A percentile compares a stretch with the other conserved stretches of the same genome.
phyloP scores from a whole-genome alignment of 2,888 invertebrate genomes.

The Melanostoma mellinum region DNA sequence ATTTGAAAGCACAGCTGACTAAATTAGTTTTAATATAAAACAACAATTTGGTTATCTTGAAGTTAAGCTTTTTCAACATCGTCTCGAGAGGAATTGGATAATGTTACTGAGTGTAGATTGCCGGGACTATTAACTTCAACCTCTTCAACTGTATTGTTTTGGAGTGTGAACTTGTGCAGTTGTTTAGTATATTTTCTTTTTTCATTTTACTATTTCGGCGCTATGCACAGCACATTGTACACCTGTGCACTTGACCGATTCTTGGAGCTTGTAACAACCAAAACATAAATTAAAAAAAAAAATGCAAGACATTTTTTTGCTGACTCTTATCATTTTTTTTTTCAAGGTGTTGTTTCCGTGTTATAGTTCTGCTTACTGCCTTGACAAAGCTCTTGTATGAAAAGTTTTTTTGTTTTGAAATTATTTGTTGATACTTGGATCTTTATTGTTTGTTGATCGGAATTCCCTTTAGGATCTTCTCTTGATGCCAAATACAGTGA shows the following conservation, averaged over 20 bases:
- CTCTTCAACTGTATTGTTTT: slow-evolving; percentile 1
- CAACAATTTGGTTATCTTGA: slow-evolving; percentile 47
- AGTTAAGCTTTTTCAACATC: slow-evolving; percentile 61
- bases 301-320: slow-evolving; percentile 17
- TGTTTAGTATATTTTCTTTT: slow-evolving; percentile 5
- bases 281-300: slow-evolving; percentile 13
- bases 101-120: slow-evolving; percentile 43
- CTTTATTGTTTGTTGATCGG: no score
- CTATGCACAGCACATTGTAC: slow-evolving; percentile 21
- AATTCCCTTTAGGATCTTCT: no score
- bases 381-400: slow-evolving; percentile 7
- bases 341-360: slow-evolving; percentile 32
- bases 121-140: slow-evolving; percentile 14
- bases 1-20: slow-evolving; percentile 46
- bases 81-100: slow-evolving; percentile 42
- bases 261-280: neutral
- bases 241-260: slow-evolving; percentile 45
- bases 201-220: slow-evolving; percentile 23
- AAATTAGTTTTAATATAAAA: slow-evolving; percentile 59
- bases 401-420: neutral
- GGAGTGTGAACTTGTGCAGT: neutral
- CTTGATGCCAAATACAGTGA: no score
- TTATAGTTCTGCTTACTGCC: slow-evolving; percentile 7
- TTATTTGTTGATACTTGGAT: neutral
- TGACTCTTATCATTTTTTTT: slow-evolving; percentile 24